These are phyloP conservation scores for Ruditapes philippinarum DNA, from an alignment of 1,140 invertebrate genomes.

Conservation along the genomic window DNA sequence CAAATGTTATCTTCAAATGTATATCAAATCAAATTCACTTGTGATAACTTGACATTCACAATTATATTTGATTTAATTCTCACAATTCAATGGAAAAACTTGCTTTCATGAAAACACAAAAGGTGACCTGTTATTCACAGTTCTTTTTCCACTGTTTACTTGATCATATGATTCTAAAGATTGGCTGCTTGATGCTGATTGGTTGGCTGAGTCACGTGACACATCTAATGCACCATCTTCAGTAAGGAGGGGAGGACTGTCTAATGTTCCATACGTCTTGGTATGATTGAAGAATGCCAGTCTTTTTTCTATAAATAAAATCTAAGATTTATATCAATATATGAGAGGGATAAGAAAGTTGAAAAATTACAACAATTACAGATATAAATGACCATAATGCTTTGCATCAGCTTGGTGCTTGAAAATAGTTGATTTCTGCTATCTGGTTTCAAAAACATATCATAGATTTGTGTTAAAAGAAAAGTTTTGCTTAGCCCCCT, in stretches of 20 bases:
- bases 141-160: background rate
- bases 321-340: background rate
- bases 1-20: too few species aligned
- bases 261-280: background rate
- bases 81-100: too few species aligned
- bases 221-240: background rate
- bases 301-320: slow-evolving; percentile 1
- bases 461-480: too few species aligned
- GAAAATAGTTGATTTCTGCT: background rate
- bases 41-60: too few species aligned
- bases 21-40: too few species aligned
- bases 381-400: background rate
- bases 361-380: too few species aligned
- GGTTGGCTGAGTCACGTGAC: slow-evolving; percentile 31
- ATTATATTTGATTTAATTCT: too few species aligned
- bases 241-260: background rate
- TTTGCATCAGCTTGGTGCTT: background rate
- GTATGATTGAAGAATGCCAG: background rate
- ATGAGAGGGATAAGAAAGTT: too few species aligned
- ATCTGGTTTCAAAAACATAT: too few species aligned
- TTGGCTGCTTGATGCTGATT: background rate
- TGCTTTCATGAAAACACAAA: background rate
- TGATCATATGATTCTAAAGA: background rate
- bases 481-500: too few species aligned
- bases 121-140: background rate